Evolutionary conservation across 2,113 vertebrate genomes (phyloP).

Genomic region (Pterocles orientalis): DNA sequence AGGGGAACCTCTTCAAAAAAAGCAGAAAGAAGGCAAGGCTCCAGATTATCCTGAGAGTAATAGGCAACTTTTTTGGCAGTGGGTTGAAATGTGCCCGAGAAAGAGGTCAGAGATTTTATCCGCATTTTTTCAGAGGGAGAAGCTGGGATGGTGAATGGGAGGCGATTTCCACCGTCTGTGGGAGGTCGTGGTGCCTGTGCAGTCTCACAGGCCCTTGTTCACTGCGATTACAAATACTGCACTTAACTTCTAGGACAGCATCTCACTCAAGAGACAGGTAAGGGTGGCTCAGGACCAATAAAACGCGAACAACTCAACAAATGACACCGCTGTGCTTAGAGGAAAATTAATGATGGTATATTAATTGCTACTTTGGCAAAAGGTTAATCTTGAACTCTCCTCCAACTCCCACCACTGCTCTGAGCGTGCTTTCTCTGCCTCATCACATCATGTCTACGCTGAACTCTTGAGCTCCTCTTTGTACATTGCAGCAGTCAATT

Average conservation of each 20-base stretch:
- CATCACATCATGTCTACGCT: fast-evolving
- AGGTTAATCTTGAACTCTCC: not conserved
- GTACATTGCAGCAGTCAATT: fast-evolving
- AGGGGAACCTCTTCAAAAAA: not conserved
- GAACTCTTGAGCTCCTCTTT: not conserved
- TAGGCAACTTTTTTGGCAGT: not conserved
- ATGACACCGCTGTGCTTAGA: not conserved
- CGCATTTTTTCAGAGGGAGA: fast-evolving
- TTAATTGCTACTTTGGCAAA: conserved; percentile 29
- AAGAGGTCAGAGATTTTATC: not conserved
- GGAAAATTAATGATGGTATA: not conserved
- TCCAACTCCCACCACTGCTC: not conserved
- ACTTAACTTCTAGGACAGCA: not conserved
- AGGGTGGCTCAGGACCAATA: not conserved
- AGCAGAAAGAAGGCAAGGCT: not conserved
- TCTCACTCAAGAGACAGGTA: not conserved
- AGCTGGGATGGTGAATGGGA: not conserved
- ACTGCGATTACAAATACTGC: not conserved
- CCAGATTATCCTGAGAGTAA: not conserved
- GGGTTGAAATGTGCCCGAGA: not conserved
- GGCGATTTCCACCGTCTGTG: not conserved
- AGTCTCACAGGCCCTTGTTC: not conserved
- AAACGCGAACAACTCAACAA: not conserved
- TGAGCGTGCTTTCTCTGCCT: not conserved
- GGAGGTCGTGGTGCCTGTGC: not conserved